Evolutionary conservation across 2,888 invertebrate species (phyloP), one percentile per base, ranked within the genome.

Genomic region (Rambutsinella grinnellia): DNA sequence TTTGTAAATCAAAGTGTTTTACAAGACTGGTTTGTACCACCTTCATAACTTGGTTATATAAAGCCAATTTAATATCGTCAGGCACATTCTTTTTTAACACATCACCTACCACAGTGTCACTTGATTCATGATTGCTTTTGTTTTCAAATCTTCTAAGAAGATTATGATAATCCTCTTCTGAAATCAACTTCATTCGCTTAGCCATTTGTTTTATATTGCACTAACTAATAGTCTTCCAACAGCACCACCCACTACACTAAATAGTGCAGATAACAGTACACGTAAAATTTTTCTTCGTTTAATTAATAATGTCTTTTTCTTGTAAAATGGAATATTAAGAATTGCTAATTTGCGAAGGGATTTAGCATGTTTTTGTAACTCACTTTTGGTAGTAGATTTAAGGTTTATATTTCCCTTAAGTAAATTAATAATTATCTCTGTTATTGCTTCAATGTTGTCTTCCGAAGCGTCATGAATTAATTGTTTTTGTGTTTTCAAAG

Each of bases 111-210:
- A n/a, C n/a, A n/a, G n/a, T n/a, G n/a, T n/a, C n/a, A n/a, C n/a
- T n/a, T n/a, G n/a, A n/a, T n/a, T n/a, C n/a, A n/a, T n/a, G n/a
- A n/a, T n/a, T n/a, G n/a, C n/a, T n/a, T n/a, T n/a, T n/a, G n/a
- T 60, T 44, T 60, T 17, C 21, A 21, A 15, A 57, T n/a, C 3
- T 6, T 57, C 3, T 1, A 1, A 23, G 65, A 13, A 69, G 26
- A 10, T 44, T 23, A 17, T 19, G 24, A 56, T 69, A 69, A 17
- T 60, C 54, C 6, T 15, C 26, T 27, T 63, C 72, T 28, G 56
- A 5, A 54, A 80, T 69, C 23, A 80, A 44, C 26, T 76, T 76
- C 79, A 80, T 78, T 15, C 60, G 19, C 58, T 76, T 72, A 19
- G 80, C 61, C 78, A 80, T 80, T 60, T 44, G 76, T 57, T 57